Evolutionary conservation across 2,888 invertebrate species (phyloP).

Genomic region (Pseudolycoriella hygida): DNA sequence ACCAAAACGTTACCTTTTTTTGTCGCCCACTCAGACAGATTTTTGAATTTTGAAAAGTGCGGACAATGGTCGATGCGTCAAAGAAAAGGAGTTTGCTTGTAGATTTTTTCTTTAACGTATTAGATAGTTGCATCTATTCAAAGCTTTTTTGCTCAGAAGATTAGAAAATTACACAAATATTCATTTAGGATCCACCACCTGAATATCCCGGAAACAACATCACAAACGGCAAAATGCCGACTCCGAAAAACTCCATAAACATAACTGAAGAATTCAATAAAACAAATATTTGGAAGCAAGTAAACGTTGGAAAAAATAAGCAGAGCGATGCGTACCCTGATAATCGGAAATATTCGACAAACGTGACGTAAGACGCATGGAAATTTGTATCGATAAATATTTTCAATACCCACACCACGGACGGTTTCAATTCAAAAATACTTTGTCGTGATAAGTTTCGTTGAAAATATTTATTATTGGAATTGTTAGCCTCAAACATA

Average conservation of each 20-base stretch:
- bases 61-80: no score
- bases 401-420: no score
- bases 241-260: slow-evolving; percentile 49
- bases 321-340: background rate
- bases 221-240: slow-evolving; percentile 39
- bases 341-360: background rate
- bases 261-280: slow-evolving; percentile 89
- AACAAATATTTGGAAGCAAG: slow-evolving; percentile 86
- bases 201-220: slow-evolving; percentile 4
- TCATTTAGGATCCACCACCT: slow-evolving; percentile 4
- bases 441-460: no score
- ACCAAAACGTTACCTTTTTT: no score
- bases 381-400: background rate
- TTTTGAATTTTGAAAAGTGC: no score
- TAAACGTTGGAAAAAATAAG: slow-evolving; percentile 36
- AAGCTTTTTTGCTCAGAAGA: slow-evolving; percentile 1
- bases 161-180: background rate
- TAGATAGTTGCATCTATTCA: no score
- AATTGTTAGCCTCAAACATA: no score
- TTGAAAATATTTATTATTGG: no score
- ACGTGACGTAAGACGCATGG: background rate
- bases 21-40: no score
- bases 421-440: no score
- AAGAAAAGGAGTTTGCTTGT: no score
- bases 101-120: no score